phyloP scores from a whole-genome alignment of 2,797 vertebrate species.

The Borostomias antarcticus region DNA sequence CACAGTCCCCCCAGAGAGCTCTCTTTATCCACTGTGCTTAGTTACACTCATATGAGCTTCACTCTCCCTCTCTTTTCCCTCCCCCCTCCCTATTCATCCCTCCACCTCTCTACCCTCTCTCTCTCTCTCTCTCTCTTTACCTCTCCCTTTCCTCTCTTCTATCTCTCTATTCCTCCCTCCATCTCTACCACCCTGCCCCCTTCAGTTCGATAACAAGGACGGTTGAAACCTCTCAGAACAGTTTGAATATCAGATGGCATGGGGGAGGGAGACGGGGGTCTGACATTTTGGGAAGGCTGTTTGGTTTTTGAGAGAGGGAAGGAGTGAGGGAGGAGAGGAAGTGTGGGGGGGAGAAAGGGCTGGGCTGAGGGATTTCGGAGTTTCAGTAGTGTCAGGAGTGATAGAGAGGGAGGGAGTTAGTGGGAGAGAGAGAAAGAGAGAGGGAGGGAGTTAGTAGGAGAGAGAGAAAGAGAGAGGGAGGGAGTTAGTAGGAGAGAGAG shows the following conservation, averaged over 20 bases:
- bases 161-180: neutral
- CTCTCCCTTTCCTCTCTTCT: neutral
- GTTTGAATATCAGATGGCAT: constrained; percentile 65
- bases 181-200: constrained; percentile 27
- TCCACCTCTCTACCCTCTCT: constrained; percentile 18
- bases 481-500: neutral
- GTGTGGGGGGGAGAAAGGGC: neutral
- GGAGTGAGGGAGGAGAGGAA: neutral
- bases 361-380: no score
- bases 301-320: neutral
- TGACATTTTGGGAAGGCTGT: constrained; percentile 30
- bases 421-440: neutral
- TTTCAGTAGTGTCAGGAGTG: no score
- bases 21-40: constrained; percentile 69
- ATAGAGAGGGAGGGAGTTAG: neutral
- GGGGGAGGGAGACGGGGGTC: constrained; percentile 15
- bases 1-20: constrained; percentile 69
- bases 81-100: constrained; percentile 3
- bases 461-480: no score
- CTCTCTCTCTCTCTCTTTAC: neutral
- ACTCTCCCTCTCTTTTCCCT: constrained; percentile 8
- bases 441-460: no score
- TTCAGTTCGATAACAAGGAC: constrained; percentile 56
- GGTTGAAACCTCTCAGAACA: constrained; percentile 59
- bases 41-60: constrained; percentile 58